Evolutionary conservation across 2,113 vertebrate species (phyloP), one percentile per base, ranked within the genome.

Genomic region (Siniperca knerii): DNA sequence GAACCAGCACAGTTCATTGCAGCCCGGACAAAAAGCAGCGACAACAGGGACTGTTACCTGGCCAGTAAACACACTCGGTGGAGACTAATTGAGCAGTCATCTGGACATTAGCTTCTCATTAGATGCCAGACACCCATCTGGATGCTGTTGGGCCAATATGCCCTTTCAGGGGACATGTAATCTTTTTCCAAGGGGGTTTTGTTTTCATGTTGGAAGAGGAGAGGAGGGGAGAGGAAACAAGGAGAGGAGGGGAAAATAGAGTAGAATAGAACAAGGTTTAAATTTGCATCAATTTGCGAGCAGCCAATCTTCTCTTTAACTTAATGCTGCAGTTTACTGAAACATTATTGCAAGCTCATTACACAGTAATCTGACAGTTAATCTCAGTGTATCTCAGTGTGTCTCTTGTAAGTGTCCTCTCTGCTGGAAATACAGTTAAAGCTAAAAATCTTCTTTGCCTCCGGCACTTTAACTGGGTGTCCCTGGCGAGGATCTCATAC

Each of bases 91-190:
- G 86, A 90, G 86, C 57, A 58, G 83, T 92, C 87, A 91, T 90
- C 84, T 92, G 89, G 80, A 92, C 82, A 87, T 90, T 79, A 87
- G 84, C 75, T 78, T 44, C 84, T 89, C 81, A 85, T 92, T 90
- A 89, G 73, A 44, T 52, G 42, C 74, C 77, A 84, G 76, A 83
- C 42, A 61, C 58, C 88, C 73, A 82, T 87, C 86, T 87, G 90
- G 89, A 87, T 50, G 70, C 88, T 79, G 84, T 35, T 81, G 57
- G 62, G 73, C 64, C 55, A 62, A 60, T 68, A 46, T 85, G 74
- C 29, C 75, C 66, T 78, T 89, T 89, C 55, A 58, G 66, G 50
- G 76, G 79, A 78, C 66, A 50, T 68, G 80, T 20, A 35, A 65
- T 62, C 25, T 58, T 33, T 61, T 64, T 58, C 10, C 23, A 13